Base-by-base conservation (phyloP, 2,797 vertebrate species). In the Falco concolor region DNA sequence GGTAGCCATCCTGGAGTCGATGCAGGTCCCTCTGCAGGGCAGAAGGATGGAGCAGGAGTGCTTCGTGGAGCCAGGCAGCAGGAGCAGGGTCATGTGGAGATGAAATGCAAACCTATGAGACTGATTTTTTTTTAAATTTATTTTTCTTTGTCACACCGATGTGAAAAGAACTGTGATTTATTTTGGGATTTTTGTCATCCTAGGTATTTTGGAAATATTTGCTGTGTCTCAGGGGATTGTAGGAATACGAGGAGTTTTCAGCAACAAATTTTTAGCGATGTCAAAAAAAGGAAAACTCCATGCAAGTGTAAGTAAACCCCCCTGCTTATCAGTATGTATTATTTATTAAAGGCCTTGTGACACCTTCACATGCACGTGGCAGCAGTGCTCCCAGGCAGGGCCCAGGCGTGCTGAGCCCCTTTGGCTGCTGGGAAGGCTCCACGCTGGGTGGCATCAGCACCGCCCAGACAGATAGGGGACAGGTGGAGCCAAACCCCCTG, bases 191-290 rank as follows among this genome's bases (percentile, higher is more conserved):
- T 98, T 97, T 98, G 98, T 98, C 98, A 94, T 98, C 98, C 97
- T 98, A 99, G 99, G 99, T 99, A 97, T 99, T 97, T 98, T 99
- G 98, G 99, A 99, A 98, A 99, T 99, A 97, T 99, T 99, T 98
- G 99, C 99, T 50, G 98, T 99, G 95, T 99, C 99, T 98, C 99
- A 99, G 98, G 99, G 99, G 97, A 99, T 99, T 98, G 98, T 99
- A 92, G 99, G 99, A 98, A 99, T 99, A 98, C 98, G 98, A 98
- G 99, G 99, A 96, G 99, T 99, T 98, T 98, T 98, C 98, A 99
- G 99, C 97, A 99, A 99, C 98, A 98, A 98, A 98, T 99, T 99
- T 98, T 98, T 99, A 98, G 99, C 99, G 98, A 99, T 99, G 99
- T 99, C 99, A 98, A 99, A 98, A 98, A 99, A 99, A 98, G 99